These are phyloP conservation scores for Nemotelus pantherinus DNA, from an alignment of 2,888 invertebrate species.

Conservation along the genomic window DNA sequence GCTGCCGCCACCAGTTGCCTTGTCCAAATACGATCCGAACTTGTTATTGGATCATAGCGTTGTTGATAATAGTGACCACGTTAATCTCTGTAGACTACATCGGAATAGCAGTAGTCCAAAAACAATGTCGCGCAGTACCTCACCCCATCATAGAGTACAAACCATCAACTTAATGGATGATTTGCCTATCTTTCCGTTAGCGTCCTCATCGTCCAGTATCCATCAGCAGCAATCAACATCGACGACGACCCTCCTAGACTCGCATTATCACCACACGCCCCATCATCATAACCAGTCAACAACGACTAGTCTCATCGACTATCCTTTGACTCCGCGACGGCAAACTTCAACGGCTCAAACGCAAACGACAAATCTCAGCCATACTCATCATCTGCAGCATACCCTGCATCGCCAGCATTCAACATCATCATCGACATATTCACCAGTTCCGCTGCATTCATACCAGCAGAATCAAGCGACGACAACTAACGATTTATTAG, in stretches of 20 bases:
- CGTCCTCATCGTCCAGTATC: conserved; percentile 41
- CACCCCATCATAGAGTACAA: conserved; percentile 64
- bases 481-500: conserved; percentile 63
- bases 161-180: conserved; percentile 64
- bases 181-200: conserved; percentile 51
- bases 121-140: conserved; percentile 64
- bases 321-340: conserved; percentile 63
- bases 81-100: conserved; percentile 59
- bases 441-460: conserved; percentile 62
- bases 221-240: conserved; percentile 41
- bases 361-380: conserved; percentile 50
- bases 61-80: conserved; percentile 52
- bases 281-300: conserved; percentile 63
- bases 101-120: conserved; percentile 61
- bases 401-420: conserved; percentile 62
- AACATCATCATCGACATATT: conserved; percentile 61
- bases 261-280: conserved; percentile 58
- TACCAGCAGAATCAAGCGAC: conserved; percentile 64
- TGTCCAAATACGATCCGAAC: conserved; percentile 62
- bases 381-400: conserved; percentile 54
- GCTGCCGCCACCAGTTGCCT: conserved; percentile 69
- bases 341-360: conserved; percentile 63
- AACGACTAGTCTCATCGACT: conserved; percentile 62
- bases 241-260: conserved; percentile 56
- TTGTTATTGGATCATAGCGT: conserved; percentile 53